Base-by-base conservation (phyloP, 2,113 vertebrate genomes). In the Passer domesticus region DNA sequence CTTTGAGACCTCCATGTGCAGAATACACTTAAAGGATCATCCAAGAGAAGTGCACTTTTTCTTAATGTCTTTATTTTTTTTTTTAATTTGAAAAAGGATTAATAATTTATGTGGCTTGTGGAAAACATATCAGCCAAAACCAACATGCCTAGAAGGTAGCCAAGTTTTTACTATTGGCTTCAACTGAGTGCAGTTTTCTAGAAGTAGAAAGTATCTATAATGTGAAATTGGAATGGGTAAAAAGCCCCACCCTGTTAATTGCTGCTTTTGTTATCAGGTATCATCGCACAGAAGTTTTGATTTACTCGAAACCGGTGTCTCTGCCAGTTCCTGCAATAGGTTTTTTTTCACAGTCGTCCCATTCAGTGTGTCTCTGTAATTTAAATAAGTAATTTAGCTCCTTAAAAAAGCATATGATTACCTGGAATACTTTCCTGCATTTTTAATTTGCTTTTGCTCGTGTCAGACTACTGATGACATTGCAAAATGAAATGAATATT, bases 401-500 rank as follows among this genome's bases (percentile, higher is more conserved):
- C 81, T 89, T 89, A 55, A 58, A 79, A 74, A 95, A 80, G 12
- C 52, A 12, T 66, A 22, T 56, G 37, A 87, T 97, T 86, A 88
- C 85, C 75, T 92, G 94, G 53, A 94, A 88, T 80, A 28, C 70
- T 60, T 91, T 24, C n/a, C 20, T 93, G 75, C 72, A 78, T 88
- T 90, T 95, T 92, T 90, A 88, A 88, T 91, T 93, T 90, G 75
- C 68, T 70, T 83, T 62, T 86, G 55, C 75, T 94, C 39, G 1
- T 95, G 64, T 91, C 39, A 92, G 87, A 73, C 92, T 94, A 55
- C 68, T 90, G 90, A 93, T 94, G 75, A 88, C 79, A 75, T 35
- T 88, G 83, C 87, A 86, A 81, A 92, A 88, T 90, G 39, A 94
- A 88, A 95, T 90, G 63, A 96, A 81, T 96, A 88, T 86, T 93